These are phyloP conservation scores for Willisornis vidua DNA, from an alignment of 2,113 vertebrate species.

Conservation along the genomic window DNA sequence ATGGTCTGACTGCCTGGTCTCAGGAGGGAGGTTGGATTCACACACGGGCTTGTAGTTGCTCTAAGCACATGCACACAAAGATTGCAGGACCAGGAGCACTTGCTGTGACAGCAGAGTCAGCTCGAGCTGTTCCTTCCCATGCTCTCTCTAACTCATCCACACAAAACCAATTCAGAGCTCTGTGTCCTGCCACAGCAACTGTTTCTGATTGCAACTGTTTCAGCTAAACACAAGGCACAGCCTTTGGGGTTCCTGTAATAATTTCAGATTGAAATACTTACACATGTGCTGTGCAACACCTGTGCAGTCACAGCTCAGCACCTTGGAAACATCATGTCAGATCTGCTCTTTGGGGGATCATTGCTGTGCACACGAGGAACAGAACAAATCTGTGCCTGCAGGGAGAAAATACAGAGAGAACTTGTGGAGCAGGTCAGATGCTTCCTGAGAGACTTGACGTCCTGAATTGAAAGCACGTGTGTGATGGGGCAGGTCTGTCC, in stretches of 20 bases:
- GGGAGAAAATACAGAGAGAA: not conserved
- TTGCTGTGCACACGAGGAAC: not conserved
- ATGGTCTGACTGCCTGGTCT: not conserved
- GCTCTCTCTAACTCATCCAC: not conserved
- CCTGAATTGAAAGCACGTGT: not conserved
- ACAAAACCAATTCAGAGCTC: not conserved
- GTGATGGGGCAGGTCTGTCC: not conserved
- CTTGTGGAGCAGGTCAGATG: not conserved
- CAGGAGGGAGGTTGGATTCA: not conserved
- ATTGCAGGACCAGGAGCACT: not conserved
- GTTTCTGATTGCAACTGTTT: not conserved
- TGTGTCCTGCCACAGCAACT: not conserved
- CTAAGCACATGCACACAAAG: rapidly evolving
- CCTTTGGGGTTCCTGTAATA: not conserved
- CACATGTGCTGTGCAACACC: not conserved
- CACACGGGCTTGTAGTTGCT: rapidly evolving
- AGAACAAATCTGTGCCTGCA: not conserved
- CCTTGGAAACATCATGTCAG: not conserved
- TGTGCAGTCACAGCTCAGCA: not conserved
- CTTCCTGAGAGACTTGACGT: not conserved
- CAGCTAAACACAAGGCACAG: not conserved
- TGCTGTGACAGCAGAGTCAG: not conserved
- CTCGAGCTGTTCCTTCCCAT: not conserved
- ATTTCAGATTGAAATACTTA: not conserved
- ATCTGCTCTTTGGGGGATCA: not conserved